These are phyloP conservation scores for Globia sparganii DNA, from an alignment of 2,888 invertebrate genomes.

Conservation along the genomic window DNA sequence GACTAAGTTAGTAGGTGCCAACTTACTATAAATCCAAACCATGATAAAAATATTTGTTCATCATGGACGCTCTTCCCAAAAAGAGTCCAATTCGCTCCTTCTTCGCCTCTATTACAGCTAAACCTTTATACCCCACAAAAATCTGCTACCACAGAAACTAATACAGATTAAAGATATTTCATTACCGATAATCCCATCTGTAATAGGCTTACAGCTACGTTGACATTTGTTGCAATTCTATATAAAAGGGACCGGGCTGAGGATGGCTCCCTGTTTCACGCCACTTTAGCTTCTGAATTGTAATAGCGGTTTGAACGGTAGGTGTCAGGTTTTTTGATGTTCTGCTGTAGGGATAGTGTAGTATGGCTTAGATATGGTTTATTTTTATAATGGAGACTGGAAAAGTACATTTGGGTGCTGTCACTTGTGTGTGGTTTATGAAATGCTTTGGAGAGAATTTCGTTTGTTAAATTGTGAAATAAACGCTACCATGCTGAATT, in stretches of 20 bases:
- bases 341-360: not conserved
- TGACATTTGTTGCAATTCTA: slow-evolving; percentile 86
- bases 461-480: not conserved
- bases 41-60: slow-evolving; percentile 12
- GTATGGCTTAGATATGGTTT: not conserved
- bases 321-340: slow-evolving; percentile 40
- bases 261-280: slow-evolving; percentile 63
- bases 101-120: slow-evolving; percentile 30
- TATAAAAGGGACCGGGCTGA: slow-evolving; percentile 67
- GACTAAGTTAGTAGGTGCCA: not conserved
- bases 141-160: slow-evolving; percentile 74
- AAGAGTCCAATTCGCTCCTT: slow-evolving; percentile 27
- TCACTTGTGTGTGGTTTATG: not conserved
- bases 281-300: slow-evolving; percentile 64
- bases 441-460: not conserved
- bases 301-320: slow-evolving; percentile 38
- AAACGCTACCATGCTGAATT: not conserved
- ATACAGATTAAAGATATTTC: slow-evolving; percentile 90
- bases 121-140: slow-evolving; percentile 54
- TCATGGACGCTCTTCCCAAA: slow-evolving; percentile 11
- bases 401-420: not conserved
- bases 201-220: slow-evolving; percentile 86
- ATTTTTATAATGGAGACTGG: not conserved
- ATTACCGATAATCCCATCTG: slow-evolving; percentile 86
- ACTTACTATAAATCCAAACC: not conserved